Conservation (phyloP, 2,113 vertebrate species). For the Xiphophorus hellerii region DNA sequence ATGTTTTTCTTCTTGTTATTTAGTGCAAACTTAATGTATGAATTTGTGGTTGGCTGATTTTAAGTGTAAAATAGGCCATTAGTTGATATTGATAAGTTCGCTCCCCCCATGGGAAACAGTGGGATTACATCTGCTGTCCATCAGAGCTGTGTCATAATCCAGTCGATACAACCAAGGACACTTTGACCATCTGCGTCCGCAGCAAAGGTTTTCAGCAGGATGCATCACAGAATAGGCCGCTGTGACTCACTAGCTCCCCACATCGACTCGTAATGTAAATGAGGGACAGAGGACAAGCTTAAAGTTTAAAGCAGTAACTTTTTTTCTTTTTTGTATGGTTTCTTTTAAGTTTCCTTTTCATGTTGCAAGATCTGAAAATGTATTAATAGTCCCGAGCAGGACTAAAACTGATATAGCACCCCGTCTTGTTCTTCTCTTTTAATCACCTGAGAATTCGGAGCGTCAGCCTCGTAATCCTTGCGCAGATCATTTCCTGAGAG, state of each 20-base stretch:
- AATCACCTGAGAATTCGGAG: constrained; percentile 48
- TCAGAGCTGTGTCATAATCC: constrained; percentile 36
- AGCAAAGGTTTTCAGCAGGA: constrained; percentile 40
- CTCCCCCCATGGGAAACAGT: constrained; percentile 31
- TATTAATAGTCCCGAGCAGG: constrained; percentile 51
- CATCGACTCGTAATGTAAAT: constrained; percentile 56
- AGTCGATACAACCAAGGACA: constrained; percentile 62
- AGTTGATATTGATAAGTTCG: constrained; percentile 38
- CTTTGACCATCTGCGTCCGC: constrained; percentile 42
- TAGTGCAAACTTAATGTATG: constrained; percentile 19
- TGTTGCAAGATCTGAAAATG: constrained; percentile 64
- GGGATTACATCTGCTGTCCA: constrained; percentile 38
- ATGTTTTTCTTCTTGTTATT: background rate
- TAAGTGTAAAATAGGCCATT: constrained; percentile 45
- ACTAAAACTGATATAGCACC: constrained; percentile 42
- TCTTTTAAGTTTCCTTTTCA: constrained; percentile 51
- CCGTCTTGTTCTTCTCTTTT: constrained; percentile 49
- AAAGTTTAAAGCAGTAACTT: constrained; percentile 26
- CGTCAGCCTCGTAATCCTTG: constrained; percentile 48
- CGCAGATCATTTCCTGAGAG: constrained; percentile 57
- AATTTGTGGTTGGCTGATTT: constrained; percentile 29
- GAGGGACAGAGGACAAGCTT: constrained; percentile 42
- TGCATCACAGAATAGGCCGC: constrained; percentile 8
- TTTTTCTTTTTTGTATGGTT: constrained; percentile 29
- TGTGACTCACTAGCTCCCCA: constrained; percentile 29